Evolutionary conservation across 2,113 vertebrate genomes (phyloP).

Genomic region (Podiceps cristatus): DNA sequence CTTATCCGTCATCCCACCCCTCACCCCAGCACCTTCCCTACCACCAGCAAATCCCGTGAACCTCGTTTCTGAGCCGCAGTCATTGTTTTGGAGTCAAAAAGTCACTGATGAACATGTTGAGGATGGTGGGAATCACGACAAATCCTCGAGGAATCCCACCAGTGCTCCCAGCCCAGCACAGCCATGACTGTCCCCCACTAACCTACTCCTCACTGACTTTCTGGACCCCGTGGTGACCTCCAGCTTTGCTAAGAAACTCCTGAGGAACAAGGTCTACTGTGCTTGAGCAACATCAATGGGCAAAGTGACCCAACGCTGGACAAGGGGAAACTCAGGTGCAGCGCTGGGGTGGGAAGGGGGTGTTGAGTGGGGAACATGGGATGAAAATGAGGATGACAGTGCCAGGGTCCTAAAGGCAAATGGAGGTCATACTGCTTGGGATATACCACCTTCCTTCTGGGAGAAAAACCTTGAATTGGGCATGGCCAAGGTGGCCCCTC

Average conservation of each 20-base stretch:
- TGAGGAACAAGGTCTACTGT: neutral
- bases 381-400: neutral
- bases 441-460: neutral
- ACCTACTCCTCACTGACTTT: neutral
- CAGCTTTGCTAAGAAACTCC: neutral
- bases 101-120: neutral
- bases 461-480: neutral
- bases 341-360: rapidly evolving
- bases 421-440: neutral
- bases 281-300: rapidly evolving
- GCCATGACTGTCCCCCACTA: neutral
- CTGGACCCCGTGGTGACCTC: neutral
- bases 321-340: neutral
- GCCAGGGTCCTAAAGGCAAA: neutral
- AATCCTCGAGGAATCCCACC: neutral
- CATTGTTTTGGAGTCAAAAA: neutral
- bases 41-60: neutral
- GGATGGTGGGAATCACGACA: neutral
- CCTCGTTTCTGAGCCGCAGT: neutral
- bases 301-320: rapidly evolving
- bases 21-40: neutral
- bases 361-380: rapidly evolving
- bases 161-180: neutral
- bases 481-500: neutral
- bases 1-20: rapidly evolving